Evolutionary conservation across 2,888 invertebrate species (phyloP), one percentile per base, ranked within the genome.

Genomic region (Syrista parreyssii): DNA sequence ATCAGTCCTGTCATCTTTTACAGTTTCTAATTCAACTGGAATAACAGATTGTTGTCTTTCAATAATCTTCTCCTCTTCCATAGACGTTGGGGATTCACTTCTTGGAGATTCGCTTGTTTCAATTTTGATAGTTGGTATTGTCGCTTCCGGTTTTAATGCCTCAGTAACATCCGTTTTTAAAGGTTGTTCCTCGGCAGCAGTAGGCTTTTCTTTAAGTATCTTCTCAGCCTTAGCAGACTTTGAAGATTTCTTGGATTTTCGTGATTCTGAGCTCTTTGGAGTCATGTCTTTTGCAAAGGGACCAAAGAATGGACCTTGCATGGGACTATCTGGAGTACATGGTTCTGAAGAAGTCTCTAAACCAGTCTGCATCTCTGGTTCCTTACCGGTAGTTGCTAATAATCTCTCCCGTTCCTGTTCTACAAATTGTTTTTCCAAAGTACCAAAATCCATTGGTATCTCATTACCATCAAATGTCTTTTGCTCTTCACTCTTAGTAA

Each of bases 401-500:
- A 31, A 12, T 31, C 33, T 33, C 12, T 71, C 33, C 33, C n/a
- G 12, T 33, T 71, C 31, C 32, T 33, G 31, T 71, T 71, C 71
- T 12, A 31, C 33, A 33, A 71, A 12, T 71, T 71, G 32, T 71
- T 30, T 71, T 23, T 71, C 33, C 31, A 32, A 33, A 71, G 32
- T 33, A 71, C 32, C 71, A 15, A 71, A 71, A 23, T 71, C 31
- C 71, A 33, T 71, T 31, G 71, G 31, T 32, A 71, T 69, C 30
- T 81, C 78, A 12, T 74, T 72, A 2, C 73, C 35, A 74, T 75
- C 74, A 23, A 93, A 91, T 73, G 92, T 91, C 80, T 92, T 91
- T 23, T 92, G 93, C 76, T 93, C 93, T 84, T 93, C 93, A 69
- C 93, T 94, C 87, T 93, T 93, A 0, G 94, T 91, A 31, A 95